Conservation (phyloP, 1,140 invertebrate genomes). For the Brachionus calyciflorus region DNA sequence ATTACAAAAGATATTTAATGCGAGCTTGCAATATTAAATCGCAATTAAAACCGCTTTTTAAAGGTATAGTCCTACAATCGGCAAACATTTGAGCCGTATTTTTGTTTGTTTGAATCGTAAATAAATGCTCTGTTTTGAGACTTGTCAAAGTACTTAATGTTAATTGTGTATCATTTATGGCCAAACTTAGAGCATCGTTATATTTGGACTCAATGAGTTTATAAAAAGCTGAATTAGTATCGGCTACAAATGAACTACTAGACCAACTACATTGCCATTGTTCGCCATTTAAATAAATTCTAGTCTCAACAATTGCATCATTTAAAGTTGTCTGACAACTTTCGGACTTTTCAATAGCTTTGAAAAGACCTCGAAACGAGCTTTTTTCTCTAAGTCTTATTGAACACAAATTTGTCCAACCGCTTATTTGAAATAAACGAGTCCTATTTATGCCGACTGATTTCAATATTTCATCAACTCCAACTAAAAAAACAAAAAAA, state of each 20-base stretch:
- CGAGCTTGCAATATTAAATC: background rate
- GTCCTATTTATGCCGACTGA: constrained; percentile 3
- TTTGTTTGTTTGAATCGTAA: background rate
- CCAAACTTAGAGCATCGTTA: constrained; percentile 5
- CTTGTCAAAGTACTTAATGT: background rate
- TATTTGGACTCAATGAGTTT: constrained; percentile 5
- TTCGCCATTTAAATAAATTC: background rate
- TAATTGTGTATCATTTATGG: background rate
- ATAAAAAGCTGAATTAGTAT: background rate
- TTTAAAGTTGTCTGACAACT: background rate
- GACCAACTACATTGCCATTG: constrained; percentile 27
- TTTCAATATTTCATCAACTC: background rate
- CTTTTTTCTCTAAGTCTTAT: background rate
- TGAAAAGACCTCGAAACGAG: constrained; percentile 3
- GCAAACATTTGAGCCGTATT: constrained; percentile 9
- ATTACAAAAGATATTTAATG: constrained; percentile 28
- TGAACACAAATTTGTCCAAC: background rate
- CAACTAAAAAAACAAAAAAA: background rate
- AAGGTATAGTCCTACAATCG: background rate
- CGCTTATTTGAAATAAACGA: background rate
- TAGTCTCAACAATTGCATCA: constrained; percentile 16
- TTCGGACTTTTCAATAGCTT: background rate
- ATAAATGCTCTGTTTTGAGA: background rate
- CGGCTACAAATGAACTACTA: background rate
- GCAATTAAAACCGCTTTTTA: constrained; percentile 12